A percentile compares a stretch with the other conserved stretches of the same genome.
Conservation (phyloP, 2,888 invertebrate genomes). For the Drosophila mimetica region DNA sequence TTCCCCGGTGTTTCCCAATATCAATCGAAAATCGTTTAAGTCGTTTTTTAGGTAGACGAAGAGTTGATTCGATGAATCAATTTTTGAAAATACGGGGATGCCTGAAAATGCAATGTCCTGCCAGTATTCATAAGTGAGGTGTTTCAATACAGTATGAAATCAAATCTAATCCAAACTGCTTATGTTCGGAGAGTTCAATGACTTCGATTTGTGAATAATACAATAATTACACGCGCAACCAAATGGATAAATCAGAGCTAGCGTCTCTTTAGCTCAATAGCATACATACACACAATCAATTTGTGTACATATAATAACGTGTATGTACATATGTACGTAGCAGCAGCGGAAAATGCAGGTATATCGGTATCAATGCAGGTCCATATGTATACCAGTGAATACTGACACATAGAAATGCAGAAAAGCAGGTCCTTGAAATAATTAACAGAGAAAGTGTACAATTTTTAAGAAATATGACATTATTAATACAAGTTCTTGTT, state of each 20-base stretch:
- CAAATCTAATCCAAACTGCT: neutral
- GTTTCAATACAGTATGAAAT: neutral
- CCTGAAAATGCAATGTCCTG: neutral
- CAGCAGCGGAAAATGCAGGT: constrained; percentile 8
- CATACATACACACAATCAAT: constrained; percentile 7
- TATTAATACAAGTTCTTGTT: neutral
- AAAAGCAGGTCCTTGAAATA: neutral
- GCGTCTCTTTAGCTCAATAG: neutral
- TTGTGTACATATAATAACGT: neutral
- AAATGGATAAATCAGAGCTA: neutral
- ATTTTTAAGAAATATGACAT: neutral
- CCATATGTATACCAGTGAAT: constrained; percentile 1
- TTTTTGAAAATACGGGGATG: constrained; percentile 1
- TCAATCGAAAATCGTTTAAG: neutral
- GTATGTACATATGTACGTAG: neutral
- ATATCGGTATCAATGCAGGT: constrained; percentile 8
- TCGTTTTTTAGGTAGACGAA: neutral
- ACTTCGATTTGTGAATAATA: neutral
- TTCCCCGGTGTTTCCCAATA: neutral
- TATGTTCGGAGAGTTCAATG: neutral
- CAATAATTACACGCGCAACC: neutral
- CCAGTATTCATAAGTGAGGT: neutral
- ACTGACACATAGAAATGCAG: neutral
- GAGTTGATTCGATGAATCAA: neutral
- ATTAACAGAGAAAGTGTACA: neutral